Base-by-base conservation (phyloP, 2,888 invertebrate species). In the Athetis lepigone region DNA sequence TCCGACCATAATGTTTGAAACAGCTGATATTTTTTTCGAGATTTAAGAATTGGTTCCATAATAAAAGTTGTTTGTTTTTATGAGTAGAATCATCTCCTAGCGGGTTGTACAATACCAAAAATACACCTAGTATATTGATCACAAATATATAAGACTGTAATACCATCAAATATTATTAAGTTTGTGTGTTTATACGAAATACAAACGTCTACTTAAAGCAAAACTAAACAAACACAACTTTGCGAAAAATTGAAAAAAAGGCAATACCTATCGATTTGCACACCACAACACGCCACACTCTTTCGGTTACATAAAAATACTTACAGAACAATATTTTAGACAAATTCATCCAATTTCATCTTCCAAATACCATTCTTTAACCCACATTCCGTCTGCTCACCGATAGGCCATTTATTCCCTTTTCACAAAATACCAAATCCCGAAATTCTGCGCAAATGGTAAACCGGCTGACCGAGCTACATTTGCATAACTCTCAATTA, bases 401-500 rank as follows among this genome's bases (percentile, higher is more conserved):
- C 56, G 54, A 66, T 61, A 40, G 50, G 49, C 70, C 49, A 79
- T 79, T 79, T 67, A 76, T 77, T 75, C 45, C 46, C 56, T 60
- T 63, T 66, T 59, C 47, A 64, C 65, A 78, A 66, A 78, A 80
- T 66, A 70, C 63, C 71, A 77, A 78, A 78, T 80, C 70, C 77
- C 49, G 62, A 76, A 78, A 66, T 80, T 70, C 76, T 47, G 60
- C 76, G 77, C 70, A 70, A 80, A 79, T 75, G 77, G 77, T 77
- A 77, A 80, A 80, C 79, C 78, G 80, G 70, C 81, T 76, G 81
- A 70, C 81, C 81, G 81, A 74, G 67, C 76, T 69, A 63, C 78
- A 86, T 87, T 87, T 87, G 85, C 86, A 86, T 87, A 87, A 86
- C 86, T 87, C 86, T 85, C 86, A 87, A 87, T 87, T 87, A 87